Evolutionary conservation across 2,888 invertebrate genomes (phyloP).

Genomic region (Tenthredo livida): DNA sequence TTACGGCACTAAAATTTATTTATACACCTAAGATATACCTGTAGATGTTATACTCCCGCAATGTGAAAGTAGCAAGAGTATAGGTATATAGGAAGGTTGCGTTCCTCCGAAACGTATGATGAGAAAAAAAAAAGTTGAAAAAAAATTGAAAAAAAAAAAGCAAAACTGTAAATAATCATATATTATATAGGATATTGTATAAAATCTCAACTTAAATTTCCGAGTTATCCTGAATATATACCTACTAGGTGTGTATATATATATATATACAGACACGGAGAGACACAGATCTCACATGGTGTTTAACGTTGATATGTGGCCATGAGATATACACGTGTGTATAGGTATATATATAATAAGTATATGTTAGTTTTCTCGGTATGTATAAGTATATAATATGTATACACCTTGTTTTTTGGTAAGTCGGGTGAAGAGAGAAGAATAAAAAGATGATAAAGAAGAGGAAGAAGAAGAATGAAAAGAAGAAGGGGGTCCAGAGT

Average conservation of each 20-base stretch:
- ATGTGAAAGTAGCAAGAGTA: background rate
- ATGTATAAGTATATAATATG: background rate
- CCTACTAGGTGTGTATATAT: too few relatives aligned
- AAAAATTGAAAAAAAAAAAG: background rate
- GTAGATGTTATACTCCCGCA: background rate
- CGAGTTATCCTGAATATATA: too few relatives aligned
- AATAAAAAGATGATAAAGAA: background rate
- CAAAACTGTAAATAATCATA: background rate
- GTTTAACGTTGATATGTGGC: background rate
- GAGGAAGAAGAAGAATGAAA: background rate
- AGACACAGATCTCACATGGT: background rate
- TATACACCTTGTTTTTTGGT: background rate
- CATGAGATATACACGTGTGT: background rate
- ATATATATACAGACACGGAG: background rate
- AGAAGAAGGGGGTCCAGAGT: background rate
- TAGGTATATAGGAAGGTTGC: too few relatives aligned
- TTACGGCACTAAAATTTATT: background rate
- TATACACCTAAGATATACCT: background rate
- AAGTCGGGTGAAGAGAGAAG: background rate
- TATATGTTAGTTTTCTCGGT: background rate
- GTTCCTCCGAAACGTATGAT: background rate
- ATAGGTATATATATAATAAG: background rate
- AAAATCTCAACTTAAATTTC: background rate
- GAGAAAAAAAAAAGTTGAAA: background rate
- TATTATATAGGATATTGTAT: slow-evolving; percentile 1